Conservation (phyloP, 2,888 invertebrate species). For the Willowsia nigromaculata region DNA sequence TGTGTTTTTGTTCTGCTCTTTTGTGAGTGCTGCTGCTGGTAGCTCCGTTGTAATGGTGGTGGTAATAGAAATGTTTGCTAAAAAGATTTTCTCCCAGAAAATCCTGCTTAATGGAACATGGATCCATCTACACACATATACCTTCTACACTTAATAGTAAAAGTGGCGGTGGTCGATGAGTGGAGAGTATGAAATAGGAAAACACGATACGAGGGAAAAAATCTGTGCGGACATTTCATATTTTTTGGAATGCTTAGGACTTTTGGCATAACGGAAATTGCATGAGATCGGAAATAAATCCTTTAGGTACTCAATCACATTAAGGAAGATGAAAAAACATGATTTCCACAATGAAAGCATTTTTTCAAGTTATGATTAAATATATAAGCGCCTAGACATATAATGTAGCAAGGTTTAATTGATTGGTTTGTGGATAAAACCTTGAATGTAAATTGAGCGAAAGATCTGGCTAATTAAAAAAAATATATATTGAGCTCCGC, state of each 20-base stretch:
- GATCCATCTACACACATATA: conserved; percentile 14
- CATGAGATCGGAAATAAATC: not conserved
- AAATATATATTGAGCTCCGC: too few species aligned
- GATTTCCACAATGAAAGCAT: not conserved
- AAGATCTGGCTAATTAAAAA: too few species aligned
- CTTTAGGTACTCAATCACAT: conserved; percentile 12
- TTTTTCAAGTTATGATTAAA: too few species aligned
- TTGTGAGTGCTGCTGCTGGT: not conserved
- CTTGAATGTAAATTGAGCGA: too few species aligned
- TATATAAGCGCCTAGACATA: too few species aligned
- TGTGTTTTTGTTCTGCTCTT: not conserved
- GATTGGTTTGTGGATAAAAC: too few species aligned
- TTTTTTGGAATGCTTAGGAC: not conserved
- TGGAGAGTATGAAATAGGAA: not conserved
- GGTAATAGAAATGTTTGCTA: conserved; percentile 74
- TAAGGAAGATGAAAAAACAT: not conserved
- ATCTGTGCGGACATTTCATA: not conserved
- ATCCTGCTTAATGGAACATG: conserved; percentile 78
- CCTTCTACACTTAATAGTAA: not conserved
- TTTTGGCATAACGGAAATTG: not conserved
- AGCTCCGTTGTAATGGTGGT: not conserved
- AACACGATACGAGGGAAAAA: not conserved
- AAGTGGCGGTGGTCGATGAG: not conserved
- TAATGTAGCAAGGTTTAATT: too few species aligned
- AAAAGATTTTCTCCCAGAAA: conserved; percentile 77